A percentile compares a stretch with the other conserved stretches of the same genome.
Conservation (phyloP, 2,888 invertebrate species). For the Papilio protenor region DNA sequence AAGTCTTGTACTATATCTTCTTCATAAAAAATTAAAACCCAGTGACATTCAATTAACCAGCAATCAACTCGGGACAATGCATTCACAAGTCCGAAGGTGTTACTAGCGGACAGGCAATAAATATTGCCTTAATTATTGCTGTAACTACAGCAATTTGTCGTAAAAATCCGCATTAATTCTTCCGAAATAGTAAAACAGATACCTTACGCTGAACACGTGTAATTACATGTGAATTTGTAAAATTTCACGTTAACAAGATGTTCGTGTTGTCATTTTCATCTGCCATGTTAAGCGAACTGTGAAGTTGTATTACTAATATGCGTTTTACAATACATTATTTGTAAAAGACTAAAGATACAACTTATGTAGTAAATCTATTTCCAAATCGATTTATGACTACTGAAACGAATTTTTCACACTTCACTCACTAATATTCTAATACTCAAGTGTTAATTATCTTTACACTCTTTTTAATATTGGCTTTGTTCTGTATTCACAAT, state of each 20-base stretch:
- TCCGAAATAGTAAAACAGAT: constrained; percentile 60
- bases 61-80: constrained; percentile 1
- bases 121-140: constrained; percentile 40
- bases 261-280: constrained; percentile 57
- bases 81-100: constrained; percentile 23
- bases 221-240: constrained; percentile 77
- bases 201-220: constrained; percentile 59
- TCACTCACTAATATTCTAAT: no score
- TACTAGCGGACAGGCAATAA: constrained; percentile 31
- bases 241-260: constrained; percentile 67
- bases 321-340: not conserved
- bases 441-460: no score
- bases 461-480: no score
- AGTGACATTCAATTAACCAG: constrained; percentile 47
- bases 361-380: not conserved
- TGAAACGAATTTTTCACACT: no score
- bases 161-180: constrained; percentile 48
- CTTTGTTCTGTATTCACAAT: no score
- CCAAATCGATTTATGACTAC: no score
- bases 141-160: constrained; percentile 49
- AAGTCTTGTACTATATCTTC: constrained; percentile 2
- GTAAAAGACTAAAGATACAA: not conserved
- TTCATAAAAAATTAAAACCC: constrained; percentile 20
- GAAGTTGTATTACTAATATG: not conserved
- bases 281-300: not conserved